phyloP scores from a whole-genome alignment of 2,797 vertebrate species.

The Helostoma temminkii region DNA sequence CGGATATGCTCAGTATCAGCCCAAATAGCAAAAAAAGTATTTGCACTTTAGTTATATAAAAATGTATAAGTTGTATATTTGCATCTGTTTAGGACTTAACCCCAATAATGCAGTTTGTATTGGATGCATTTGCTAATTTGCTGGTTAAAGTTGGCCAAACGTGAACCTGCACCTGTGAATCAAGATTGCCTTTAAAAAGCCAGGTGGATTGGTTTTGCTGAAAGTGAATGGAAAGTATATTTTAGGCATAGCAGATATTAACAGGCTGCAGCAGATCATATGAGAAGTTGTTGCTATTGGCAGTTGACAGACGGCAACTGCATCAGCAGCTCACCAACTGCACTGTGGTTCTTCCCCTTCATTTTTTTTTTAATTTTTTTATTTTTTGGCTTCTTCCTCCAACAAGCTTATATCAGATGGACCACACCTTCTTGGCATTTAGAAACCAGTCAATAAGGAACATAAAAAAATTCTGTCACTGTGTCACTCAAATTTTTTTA shows the following conservation, averaged over 20 bases:
- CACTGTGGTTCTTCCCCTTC: neutral
- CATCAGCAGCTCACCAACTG: neutral
- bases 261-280: too few relatives aligned
- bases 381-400: constrained; percentile 6
- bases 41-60: too few relatives aligned
- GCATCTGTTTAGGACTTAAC: too few relatives aligned
- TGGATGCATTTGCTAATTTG: rapidly evolving
- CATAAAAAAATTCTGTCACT: neutral
- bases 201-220: neutral
- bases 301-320: constrained; percentile 33
- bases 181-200: too few relatives aligned
- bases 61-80: too few relatives aligned
- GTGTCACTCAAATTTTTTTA: neutral
- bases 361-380: too few relatives aligned
- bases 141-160: neutral
- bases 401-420: constrained; percentile 12
- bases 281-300: too few relatives aligned
- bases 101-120: neutral
- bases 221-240: neutral
- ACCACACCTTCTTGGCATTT: constrained; percentile 1
- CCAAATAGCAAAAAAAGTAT: too few relatives aligned
- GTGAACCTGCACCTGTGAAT: neutral
- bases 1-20: too few relatives aligned
- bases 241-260: neutral
- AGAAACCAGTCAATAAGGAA: neutral